A percentile compares a stretch with the other conserved stretches of the same genome.
phyloP scores from a whole-genome alignment of 2,797 vertebrate species.

The Mus minutoides region DNA sequence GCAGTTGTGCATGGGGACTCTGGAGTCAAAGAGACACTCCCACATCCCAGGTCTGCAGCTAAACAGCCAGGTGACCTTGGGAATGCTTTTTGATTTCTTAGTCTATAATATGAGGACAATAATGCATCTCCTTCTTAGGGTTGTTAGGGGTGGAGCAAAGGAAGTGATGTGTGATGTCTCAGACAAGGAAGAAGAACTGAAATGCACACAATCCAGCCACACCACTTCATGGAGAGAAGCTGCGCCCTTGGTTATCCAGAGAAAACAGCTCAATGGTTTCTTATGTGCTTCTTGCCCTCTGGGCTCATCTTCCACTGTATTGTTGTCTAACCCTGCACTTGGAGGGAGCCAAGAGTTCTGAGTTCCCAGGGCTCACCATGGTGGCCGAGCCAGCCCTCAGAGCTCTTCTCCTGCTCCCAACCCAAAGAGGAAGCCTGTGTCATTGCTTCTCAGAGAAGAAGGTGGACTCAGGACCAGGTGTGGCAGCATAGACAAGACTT shows the following conservation, averaged over 20 bases:
- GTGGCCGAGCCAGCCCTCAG: neutral
- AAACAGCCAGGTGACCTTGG: neutral
- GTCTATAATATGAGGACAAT: neutral
- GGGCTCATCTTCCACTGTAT: neutral
- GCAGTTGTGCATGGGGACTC: neutral
- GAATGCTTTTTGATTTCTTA: neutral
- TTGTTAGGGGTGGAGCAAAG: neutral
- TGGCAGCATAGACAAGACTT: neutral
- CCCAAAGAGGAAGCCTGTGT: neutral
- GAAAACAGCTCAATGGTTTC: neutral
- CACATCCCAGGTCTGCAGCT: neutral
- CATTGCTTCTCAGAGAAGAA: neutral
- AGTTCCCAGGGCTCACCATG: neutral
- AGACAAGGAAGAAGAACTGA: neutral
- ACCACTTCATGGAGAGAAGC: neutral
- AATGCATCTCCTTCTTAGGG: neutral
- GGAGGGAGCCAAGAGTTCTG: neutral
- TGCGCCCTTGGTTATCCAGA: neutral
- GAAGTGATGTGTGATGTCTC: neutral
- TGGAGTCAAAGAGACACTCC: neutral
- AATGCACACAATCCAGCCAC: neutral
- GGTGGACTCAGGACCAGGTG: no score
- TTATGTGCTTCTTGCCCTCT: neutral
- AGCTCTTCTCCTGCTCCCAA: neutral
- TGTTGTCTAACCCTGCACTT: neutral